Evolutionary conservation across 2,797 vertebrate genomes (phyloP), one percentile per base, ranked within the genome.

Genomic region (Rhinatrema bivittatum): DNA sequence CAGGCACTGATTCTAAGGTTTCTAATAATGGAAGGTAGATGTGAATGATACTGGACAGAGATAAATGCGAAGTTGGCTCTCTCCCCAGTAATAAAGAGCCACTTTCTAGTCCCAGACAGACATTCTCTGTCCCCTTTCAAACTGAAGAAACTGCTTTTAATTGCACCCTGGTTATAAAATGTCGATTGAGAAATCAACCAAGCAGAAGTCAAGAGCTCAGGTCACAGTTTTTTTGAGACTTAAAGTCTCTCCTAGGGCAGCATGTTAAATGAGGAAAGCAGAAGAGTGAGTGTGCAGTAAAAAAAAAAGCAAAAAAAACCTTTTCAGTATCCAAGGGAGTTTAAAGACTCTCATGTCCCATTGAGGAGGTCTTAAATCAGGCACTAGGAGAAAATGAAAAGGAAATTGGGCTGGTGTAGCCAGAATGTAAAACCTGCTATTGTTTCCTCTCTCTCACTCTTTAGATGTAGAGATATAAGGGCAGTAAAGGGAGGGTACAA

Each of bases 351-450:
- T n/a, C n/a, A n/a, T n/a, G n/a, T n/a, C n/a, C n/a, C n/a, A n/a
- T n/a, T n/a, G n/a, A 29, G 8, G 29, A 5, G 15, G 18, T 17
- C 43, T 37, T 42, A 50, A 42, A 43, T 43, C 39, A 38, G 31
- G 20, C 29, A 3, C 19, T 34, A 32, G 27, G 15, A 23, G 11
- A 1, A 53, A 34, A 20, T 10, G 2, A n/a, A n/a, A n/a, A n/a
- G 8, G 28, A 13, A 9, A 7, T 9, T 10, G 5, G 29, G 7
- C 18, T 35, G 25, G 36, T 47, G 60, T 62, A 56, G 71, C 68
- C 76, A 42, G 55, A 36, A 56, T 21, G 39, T 73, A 47, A 68
- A 73, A 80, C 78, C 65, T 68, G 74, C n/a, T n/a, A n/a, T n/a
- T n/a, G n/a, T n/a, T n/a, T 50, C 33, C 12, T 46, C 12, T 42